Conservation (phyloP, 2,888 invertebrate genomes). For the Coleophora flavipennella region DNA sequence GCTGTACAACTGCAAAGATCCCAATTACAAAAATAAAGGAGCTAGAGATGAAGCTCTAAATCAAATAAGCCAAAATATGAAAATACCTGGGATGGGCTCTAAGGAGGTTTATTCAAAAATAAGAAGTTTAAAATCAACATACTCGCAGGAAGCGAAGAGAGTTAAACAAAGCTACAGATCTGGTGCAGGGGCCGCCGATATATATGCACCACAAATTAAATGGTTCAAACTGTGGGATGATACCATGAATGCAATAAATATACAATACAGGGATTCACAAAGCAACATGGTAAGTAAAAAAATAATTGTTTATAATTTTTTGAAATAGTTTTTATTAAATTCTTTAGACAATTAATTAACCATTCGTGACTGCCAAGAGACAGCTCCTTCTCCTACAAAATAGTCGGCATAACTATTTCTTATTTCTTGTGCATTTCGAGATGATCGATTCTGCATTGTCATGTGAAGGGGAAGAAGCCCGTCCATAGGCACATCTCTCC, state of each 20-base stretch:
- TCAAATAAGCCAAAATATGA: conserved; percentile 11
- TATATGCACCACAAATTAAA: too few species aligned
- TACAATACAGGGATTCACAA: too few species aligned
- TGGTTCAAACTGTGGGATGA: too few species aligned
- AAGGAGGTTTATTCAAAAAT: conserved; percentile 13
- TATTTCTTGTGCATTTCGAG: background rate
- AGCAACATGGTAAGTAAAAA: conserved; percentile 5
- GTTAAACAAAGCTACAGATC: too few species aligned
- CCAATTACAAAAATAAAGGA: conserved; percentile 9
- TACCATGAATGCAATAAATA: too few species aligned
- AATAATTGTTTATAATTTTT: conserved; percentile 6
- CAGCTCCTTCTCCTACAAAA: conserved; percentile 1
- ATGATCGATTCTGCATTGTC: background rate
- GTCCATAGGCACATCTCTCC: conserved; percentile 7
- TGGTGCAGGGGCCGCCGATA: too few species aligned
- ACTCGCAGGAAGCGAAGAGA: conserved; percentile 8
- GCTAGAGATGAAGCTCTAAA: conserved; percentile 10
- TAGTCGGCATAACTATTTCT: conserved; percentile 2
- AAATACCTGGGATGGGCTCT: conserved; percentile 11
- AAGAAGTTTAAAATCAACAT: conserved; percentile 6
- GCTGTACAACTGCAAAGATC: conserved; percentile 10
- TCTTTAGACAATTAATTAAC: conserved; percentile 1
- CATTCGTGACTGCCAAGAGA: conserved; percentile 2
- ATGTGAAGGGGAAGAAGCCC: conserved; percentile 3
- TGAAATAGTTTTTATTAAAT: too few species aligned